Evolutionary conservation across 2,113 vertebrate species (phyloP).

Genomic region (Crotalus helleri): DNA sequence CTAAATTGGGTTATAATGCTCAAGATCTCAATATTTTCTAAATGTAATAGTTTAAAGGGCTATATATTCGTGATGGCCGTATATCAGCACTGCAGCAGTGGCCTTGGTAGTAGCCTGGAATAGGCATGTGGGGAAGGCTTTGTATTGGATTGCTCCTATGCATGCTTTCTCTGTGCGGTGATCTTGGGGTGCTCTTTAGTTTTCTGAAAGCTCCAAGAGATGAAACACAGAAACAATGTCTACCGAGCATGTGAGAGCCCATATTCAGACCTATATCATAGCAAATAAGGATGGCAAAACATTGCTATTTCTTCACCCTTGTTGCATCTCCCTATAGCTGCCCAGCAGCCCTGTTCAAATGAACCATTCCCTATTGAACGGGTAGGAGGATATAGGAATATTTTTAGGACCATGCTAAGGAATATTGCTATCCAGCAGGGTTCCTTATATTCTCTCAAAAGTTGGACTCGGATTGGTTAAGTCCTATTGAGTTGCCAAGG

Average conservation of each 20-base stretch:
- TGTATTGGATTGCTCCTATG: neutral
- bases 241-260: neutral
- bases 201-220: neutral
- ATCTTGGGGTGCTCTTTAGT: neutral
- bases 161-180: neutral
- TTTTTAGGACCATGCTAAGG: neutral
- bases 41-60: neutral
- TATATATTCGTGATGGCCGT: neutral
- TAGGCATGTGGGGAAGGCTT: neutral
- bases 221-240: neutral
- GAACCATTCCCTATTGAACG: neutral
- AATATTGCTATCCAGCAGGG: neutral
- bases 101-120: neutral
- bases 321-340: neutral
- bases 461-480: neutral
- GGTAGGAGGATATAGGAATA: neutral
- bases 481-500: neutral
- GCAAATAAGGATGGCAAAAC: neutral
- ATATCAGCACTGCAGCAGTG: neutral
- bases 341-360: neutral
- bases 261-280: neutral
- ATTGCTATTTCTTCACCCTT: neutral
- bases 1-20: neutral
- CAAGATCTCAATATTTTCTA: neutral
- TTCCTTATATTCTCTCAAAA: neutral